These are phyloP conservation scores for Lethocerus indicus DNA, from an alignment of 1,140 invertebrate species.

Conservation along the genomic window DNA sequence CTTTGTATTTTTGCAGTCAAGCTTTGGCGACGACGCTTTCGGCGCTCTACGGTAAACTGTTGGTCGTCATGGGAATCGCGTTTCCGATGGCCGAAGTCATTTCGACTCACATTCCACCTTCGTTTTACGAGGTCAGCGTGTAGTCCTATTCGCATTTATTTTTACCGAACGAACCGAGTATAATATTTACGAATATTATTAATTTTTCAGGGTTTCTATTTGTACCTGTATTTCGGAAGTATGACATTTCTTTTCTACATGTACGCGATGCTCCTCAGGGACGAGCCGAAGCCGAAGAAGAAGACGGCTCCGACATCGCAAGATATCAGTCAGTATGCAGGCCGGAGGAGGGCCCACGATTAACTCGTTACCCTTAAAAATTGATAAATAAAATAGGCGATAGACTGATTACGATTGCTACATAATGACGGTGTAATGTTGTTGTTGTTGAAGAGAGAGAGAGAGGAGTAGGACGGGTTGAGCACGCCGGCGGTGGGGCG, in stretches of 20 bases:
- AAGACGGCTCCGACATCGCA: too few species aligned
- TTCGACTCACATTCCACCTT: conserved; percentile 77
- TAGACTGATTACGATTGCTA: too few species aligned
- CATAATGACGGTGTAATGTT: too few species aligned
- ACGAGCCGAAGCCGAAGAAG: conserved; percentile 18
- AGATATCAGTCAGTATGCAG: too few species aligned
- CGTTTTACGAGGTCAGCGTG: conserved; percentile 59
- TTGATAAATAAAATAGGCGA: too few species aligned
- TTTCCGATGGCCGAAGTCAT: conserved; percentile 88
- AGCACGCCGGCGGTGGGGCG: not conserved
- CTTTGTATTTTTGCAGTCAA: conserved; percentile 44
- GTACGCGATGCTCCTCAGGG: conserved; percentile 57
- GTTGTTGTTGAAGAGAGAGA: too few species aligned
- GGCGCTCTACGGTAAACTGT: conserved; percentile 80
- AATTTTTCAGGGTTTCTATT: conserved; percentile 53
- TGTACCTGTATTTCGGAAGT: conserved; percentile 78
- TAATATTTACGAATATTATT: not conserved
- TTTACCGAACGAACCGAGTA: not conserved
- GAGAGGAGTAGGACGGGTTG: too few species aligned
- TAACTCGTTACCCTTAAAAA: too few species aligned
- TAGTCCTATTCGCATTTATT: not conserved
- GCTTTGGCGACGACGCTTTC: conserved; percentile 72
- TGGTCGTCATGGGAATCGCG: conserved; percentile 86
- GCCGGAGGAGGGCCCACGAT: too few species aligned
- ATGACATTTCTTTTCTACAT: conserved; percentile 77